These are phyloP conservation scores for Hippotragus niger DNA, from an alignment of 2,113 vertebrate species.

Conservation along the genomic window DNA sequence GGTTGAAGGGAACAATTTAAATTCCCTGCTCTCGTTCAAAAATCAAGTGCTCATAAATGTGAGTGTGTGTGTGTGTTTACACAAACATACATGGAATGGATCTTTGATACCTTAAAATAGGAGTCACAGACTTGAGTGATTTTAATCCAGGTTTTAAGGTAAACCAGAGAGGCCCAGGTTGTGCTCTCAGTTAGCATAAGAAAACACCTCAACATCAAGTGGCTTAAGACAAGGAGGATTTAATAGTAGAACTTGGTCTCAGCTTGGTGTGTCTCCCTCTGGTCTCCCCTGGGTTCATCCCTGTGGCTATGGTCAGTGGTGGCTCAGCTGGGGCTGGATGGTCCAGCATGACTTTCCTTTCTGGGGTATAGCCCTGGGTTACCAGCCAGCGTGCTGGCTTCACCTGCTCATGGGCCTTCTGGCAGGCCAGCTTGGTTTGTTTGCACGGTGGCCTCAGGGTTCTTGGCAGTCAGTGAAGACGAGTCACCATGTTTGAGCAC, in stretches of 20 bases:
- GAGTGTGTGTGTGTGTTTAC: too few relatives aligned
- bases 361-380: neutral
- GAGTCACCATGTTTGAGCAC: neutral
- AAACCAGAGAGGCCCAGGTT: neutral
- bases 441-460: neutral
- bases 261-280: neutral
- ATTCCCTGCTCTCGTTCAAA: neutral
- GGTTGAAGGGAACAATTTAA: neutral
- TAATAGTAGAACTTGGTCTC: neutral
- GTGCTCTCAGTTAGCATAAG: neutral
- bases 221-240: neutral
- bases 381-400: fast-evolving
- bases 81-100: neutral
- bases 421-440: neutral
- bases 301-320: fast-evolving
- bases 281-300: neutral
- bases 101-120: neutral
- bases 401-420: neutral
- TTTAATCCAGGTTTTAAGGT: neutral
- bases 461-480: neutral
- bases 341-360: neutral
- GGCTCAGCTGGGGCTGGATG: neutral
- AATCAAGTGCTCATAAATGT: neutral
- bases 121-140: neutral
- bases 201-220: neutral